Percentiles rank a stretch among this genome's conserved stretches.
Conservation (phyloP, 1,140 invertebrate species). For the Parasteatoda tepidariorum region DNA sequence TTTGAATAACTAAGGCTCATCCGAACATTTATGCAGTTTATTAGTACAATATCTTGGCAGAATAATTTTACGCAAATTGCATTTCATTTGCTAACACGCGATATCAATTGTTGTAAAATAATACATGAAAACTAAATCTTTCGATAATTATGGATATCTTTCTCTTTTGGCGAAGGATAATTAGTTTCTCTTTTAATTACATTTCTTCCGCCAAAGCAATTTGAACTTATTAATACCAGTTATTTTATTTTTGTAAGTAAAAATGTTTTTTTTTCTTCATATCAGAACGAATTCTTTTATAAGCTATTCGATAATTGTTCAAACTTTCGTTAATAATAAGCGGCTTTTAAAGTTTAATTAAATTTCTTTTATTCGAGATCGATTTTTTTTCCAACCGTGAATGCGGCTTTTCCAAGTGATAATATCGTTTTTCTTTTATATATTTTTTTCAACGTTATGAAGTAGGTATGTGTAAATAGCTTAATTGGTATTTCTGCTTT, state of each 20-base stretch:
- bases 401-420: constrained; percentile 4
- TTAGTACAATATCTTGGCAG: too few species aligned
- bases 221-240: constrained; percentile 14
- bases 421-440: too few species aligned
- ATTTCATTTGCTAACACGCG: too few species aligned
- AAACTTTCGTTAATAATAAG: constrained; percentile 1
- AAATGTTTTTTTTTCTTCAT: background rate
- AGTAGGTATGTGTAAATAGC: too few species aligned
- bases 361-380: too few species aligned
- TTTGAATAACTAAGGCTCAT: too few species aligned
- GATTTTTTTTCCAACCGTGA: constrained; percentile 4
- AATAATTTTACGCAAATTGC: too few species aligned
- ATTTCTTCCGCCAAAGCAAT: constrained; percentile 11
- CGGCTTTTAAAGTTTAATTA: constrained; percentile 24
- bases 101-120: constrained; percentile 2
- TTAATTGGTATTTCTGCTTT: too few species aligned
- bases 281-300: background rate
- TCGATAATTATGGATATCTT: constrained; percentile 9
- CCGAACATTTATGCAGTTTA: too few species aligned
- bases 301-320: background rate
- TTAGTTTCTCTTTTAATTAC: constrained; percentile 26
- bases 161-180: constrained; percentile 3
- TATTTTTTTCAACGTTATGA: too few species aligned
- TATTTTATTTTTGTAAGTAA: constrained; percentile 7
- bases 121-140: constrained; percentile 7